These are phyloP conservation scores for Ianthella basta DNA, from an alignment of 37 sponge, comb jelly and placozoan species.

Conservation along the genomic window DNA sequence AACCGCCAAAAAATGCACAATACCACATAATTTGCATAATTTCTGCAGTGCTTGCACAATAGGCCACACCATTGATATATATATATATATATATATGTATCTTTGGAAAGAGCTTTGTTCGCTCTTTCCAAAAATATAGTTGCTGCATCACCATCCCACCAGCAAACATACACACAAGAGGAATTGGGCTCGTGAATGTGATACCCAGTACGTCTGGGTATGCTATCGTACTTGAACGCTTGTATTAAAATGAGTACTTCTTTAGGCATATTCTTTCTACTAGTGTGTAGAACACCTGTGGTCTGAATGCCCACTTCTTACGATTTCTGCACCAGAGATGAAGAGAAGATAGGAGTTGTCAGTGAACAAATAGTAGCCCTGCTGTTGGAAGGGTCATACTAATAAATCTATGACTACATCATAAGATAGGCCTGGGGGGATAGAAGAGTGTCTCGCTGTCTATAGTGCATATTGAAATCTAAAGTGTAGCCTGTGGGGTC, in stretches of 20 bases:
- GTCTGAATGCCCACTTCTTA: conserved; percentile 1
- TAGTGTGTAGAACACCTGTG: conserved; percentile 34
- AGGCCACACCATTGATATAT: no score
- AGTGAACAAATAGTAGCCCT: conserved; percentile 55
- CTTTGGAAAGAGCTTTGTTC: no score
- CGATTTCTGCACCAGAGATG: conserved; percentile 13
- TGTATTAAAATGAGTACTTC: background rate
- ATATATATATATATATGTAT: no score
- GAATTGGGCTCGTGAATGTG: background rate
- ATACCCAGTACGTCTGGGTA: background rate
- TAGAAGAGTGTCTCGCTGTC: background rate
- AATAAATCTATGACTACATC: conserved; percentile 54
- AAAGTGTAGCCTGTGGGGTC: conserved; percentile 40
- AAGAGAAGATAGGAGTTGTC: conserved; percentile 58
- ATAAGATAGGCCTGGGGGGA: conserved; percentile 19
- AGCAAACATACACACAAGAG: no score
- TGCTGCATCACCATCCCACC: no score
- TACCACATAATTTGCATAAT: no score
- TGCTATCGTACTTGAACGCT: background rate
- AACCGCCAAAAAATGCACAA: no score
- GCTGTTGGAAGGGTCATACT: background rate
- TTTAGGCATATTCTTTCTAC: conserved; percentile 26
- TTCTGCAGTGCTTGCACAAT: no score
- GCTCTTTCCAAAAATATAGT: no score
- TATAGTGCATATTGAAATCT: conserved; percentile 32